A percentile compares a stretch with the other conserved stretches of the same genome.
phyloP scores from a whole-genome alignment of 2,888 invertebrate genomes.

The Helicoverpa assulta region DNA sequence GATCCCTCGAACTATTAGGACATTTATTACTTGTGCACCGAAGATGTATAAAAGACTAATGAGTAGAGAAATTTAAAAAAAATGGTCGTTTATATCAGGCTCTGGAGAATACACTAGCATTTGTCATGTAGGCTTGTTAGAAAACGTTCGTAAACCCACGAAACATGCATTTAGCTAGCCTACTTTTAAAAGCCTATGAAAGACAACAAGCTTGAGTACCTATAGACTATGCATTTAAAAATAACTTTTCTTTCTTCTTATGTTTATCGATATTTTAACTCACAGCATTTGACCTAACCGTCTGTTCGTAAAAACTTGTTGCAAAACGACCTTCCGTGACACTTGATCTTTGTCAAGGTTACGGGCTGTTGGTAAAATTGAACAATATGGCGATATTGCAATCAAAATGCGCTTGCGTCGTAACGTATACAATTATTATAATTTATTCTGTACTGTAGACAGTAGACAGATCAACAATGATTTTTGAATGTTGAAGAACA shows the following conservation, averaged over 20 bases:
- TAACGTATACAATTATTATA: constrained; percentile 10
- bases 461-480: neutral
- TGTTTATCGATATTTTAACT: constrained; percentile 15
- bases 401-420: neutral
- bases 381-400: constrained; percentile 49
- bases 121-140: no score
- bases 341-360: constrained; percentile 68
- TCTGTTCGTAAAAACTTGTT: constrained; percentile 56
- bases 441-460: constrained; percentile 9
- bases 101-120: no score
- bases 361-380: constrained; percentile 43
- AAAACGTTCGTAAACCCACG: no score
- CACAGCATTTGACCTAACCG: constrained; percentile 27
- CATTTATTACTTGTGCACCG: no score
- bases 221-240: neutral
- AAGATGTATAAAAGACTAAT: no score
- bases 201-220: neutral
- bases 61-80: no score
- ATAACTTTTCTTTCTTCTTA: neutral
- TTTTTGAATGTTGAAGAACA: neutral
- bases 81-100: no score
- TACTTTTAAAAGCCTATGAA: no score
- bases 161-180: no score
- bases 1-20: no score
- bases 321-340: constrained; percentile 61